Evolutionary conservation across 2,113 vertebrate genomes (phyloP), one percentile per base, ranked within the genome.

Genomic region (Hippocampus abdominalis): DNA sequence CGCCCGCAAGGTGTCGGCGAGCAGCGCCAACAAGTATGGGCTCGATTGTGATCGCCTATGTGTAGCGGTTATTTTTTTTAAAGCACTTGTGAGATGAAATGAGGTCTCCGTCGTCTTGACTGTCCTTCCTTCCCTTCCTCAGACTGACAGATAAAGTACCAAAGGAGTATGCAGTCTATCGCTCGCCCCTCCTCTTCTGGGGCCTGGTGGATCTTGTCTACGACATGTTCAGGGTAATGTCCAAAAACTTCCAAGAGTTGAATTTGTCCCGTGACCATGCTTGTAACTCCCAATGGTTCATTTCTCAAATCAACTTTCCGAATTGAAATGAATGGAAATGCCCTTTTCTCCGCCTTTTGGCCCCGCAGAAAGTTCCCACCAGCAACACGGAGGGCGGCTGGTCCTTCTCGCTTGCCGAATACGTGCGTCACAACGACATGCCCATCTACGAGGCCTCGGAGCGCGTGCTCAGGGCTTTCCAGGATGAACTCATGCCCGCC

Each of bases 301-400:
- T 49, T 49, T 49, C 15, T 49, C 46, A 49, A 49, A 49, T 49
- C 46, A 49, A 49, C 16, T 49, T 49, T 49, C 46, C 16, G 1
- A 16, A 18, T 49, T 49, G 16, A 49, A 49, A 48, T 48, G 15
- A 48, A 48, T 48, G 15, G 16, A 48, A 48, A 49, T 18, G 46
- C 46, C 46, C 15, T 13, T 8, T 25, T 8, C 46, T 62, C 27
- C 15, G 49, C 2, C 8, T 40, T 74, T 66, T 42, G 59, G 18
- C n/a, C n/a, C 18, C 49, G 1, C 76, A 99, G 97, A 98, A 98
- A 91, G 97, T 98, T 83, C 95, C 97, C 87, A 96, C 95, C 82
- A 98, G 96, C 86, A 98, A 96, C 94, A 98, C 96, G 1, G 97
- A 99, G 90, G 97, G 97, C 75, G 97, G 97, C 91, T 99, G 97